Conservation (phyloP, 2,797 vertebrate genomes). For the Botia kubotai region DNA sequence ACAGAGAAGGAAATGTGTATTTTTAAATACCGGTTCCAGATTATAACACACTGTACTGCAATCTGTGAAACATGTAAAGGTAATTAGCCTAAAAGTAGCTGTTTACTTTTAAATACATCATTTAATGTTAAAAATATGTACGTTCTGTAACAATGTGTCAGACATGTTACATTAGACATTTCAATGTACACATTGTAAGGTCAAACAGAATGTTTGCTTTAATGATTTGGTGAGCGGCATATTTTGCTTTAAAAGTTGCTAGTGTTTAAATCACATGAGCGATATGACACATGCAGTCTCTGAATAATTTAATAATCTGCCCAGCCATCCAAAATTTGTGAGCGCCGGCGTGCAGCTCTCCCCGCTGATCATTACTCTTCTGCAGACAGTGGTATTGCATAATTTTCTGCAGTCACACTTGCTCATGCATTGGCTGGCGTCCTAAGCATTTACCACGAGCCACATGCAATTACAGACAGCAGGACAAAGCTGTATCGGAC, state of each 20-base stretch:
- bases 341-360: not conserved
- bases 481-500: conserved; percentile 44
- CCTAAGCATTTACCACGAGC: conserved; percentile 49
- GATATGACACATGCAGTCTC: not conserved
- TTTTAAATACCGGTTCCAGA: not conserved
- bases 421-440: conserved; percentile 40
- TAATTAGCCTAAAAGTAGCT: not conserved
- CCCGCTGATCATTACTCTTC: conserved; percentile 3
- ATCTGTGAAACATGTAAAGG: not conserved
- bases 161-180: not conserved
- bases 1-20: not conserved
- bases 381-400: conserved; percentile 37
- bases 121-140: not conserved
- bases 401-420: conserved; percentile 49
- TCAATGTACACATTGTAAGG: not conserved
- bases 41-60: not conserved
- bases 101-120: not conserved
- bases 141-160: not conserved
- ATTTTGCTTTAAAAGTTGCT: conserved; percentile 9
- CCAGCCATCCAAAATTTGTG: conserved; percentile 13
- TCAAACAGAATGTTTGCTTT: not conserved
- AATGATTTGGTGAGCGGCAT: conserved; percentile 1
- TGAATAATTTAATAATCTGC: conserved; percentile 26
- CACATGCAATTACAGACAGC: conserved; percentile 44
- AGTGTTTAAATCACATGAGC: not conserved